Evolutionary conservation across 2,113 vertebrate species (phyloP).

Genomic region (Chascanopsetta lugubris): DNA sequence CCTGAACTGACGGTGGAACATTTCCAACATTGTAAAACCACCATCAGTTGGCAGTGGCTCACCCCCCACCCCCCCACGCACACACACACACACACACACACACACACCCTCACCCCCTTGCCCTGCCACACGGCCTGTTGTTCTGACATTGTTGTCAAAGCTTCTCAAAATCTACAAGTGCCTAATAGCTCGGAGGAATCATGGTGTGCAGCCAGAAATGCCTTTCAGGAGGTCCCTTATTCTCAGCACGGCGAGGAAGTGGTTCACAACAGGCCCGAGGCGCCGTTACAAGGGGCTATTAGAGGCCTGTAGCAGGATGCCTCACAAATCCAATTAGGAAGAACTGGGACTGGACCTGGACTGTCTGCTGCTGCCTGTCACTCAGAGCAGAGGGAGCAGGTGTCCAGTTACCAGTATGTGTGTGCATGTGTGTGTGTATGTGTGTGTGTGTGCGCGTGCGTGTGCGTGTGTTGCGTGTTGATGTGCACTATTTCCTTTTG

Average conservation of each 20-base stretch:
- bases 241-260: slow-evolving; percentile 49
- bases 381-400: slow-evolving; percentile 56
- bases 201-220: slow-evolving; percentile 56
- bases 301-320: slow-evolving; percentile 67
- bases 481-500: too few species aligned
- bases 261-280: slow-evolving; percentile 45
- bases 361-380: slow-evolving; percentile 69
- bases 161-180: slow-evolving; percentile 54
- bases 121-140: slow-evolving; percentile 18
- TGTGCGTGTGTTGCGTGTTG: not conserved
- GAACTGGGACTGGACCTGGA: slow-evolving; percentile 41
- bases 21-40: slow-evolving; percentile 6
- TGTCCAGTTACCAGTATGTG: slow-evolving; percentile 57
- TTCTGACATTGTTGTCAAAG: slow-evolving; percentile 54
- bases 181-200: slow-evolving; percentile 48
- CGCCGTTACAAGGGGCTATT: slow-evolving; percentile 53
- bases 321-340: slow-evolving; percentile 76
- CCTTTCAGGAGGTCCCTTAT: slow-evolving; percentile 63
- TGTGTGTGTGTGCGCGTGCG: not conserved
- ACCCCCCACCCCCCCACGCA: not conserved
- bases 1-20: not conserved
- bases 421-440: slow-evolving; percentile 3
- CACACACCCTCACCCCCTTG: not conserved
- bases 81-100: too few species aligned
- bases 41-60: not conserved